Evolutionary conservation across 2,113 vertebrate species (phyloP), one percentile per base, ranked within the genome.

Genomic region (Crocuta crocuta): DNA sequence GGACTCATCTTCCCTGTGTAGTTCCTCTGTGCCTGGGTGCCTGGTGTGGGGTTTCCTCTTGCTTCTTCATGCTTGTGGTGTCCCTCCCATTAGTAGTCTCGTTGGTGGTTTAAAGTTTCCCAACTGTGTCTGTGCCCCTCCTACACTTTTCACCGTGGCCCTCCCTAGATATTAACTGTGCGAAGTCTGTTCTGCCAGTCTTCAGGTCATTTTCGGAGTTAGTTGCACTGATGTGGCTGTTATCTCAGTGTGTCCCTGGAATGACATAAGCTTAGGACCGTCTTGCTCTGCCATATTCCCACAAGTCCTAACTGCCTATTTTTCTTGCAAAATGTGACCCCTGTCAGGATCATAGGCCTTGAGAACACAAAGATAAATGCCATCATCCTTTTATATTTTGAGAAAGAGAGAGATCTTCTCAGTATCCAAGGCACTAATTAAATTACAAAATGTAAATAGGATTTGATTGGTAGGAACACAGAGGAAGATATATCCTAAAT

Each of bases 401-500:
- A 63, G 89, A 92, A 35, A 92, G 43, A 94, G 31, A 48, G 63
- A 84, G 50, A 61, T 88, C 31, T 95, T 65, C 89, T 98, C 28
- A 78, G 63, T 93, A 94, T 98, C 79, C 65, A 65, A 97, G 76
- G 58, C 50, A 81, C 2, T 82, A 65, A 53, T 71, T 95, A 79
- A 97, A 73, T 80, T 97, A 89, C 71, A 95, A 89, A 97, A 95
- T 66, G 68, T 91, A 97, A 97, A 83, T 65, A 28, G 66, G 74
- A 88, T 91, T 95, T 93, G 97, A 91, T 7, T 70, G 39, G 8
- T 82, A 45, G 43, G 93, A 96, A 83, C n/a, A 93, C 24, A 89
- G 71, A 96, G 73, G 82, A 93, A 98, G 78, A 15, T 26, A 8
- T 96, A 23, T 80, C n/a, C 68, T 97, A 92, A 89, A 79, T 91